Conservation (phyloP, 2,888 invertebrate species). For the Noctua comes region DNA sequence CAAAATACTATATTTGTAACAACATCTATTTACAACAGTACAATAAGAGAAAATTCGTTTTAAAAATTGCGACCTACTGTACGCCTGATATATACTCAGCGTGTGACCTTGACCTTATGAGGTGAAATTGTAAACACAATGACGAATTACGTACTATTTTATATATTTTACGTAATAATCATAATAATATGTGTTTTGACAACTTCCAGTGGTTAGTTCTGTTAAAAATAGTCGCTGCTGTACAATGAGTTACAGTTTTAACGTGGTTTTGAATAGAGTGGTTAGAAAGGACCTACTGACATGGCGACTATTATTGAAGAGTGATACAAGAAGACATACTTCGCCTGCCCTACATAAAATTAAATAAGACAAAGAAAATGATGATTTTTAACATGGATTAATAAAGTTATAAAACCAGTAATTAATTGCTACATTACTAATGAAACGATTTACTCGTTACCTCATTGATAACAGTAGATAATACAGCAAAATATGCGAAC, state of each 20-base stretch:
- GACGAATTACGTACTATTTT: background rate
- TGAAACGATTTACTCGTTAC: constrained; percentile 5
- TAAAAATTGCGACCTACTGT: background rate
- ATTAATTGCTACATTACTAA: background rate
- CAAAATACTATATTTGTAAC: too few relatives aligned
- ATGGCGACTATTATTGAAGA: background rate
- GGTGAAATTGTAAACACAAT: background rate
- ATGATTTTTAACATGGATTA: background rate
- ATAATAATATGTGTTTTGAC: background rate
- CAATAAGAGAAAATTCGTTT: background rate
- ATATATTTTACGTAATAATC: too few relatives aligned
- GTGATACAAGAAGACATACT: background rate
- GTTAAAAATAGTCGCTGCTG: background rate
- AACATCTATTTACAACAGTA: background rate
- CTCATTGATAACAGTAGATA: constrained; percentile 4
- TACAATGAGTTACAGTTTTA: background rate
- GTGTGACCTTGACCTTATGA: background rate
- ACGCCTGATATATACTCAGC: background rate
- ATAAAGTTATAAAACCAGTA: background rate
- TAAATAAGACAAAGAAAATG: background rate
- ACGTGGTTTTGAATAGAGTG: background rate
- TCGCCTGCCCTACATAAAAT: background rate
- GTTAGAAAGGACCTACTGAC: background rate
- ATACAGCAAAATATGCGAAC: background rate
- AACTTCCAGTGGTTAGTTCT: background rate